Conservation (phyloP, 1,140 invertebrate species). For the Bombus pascuorum region DNA sequence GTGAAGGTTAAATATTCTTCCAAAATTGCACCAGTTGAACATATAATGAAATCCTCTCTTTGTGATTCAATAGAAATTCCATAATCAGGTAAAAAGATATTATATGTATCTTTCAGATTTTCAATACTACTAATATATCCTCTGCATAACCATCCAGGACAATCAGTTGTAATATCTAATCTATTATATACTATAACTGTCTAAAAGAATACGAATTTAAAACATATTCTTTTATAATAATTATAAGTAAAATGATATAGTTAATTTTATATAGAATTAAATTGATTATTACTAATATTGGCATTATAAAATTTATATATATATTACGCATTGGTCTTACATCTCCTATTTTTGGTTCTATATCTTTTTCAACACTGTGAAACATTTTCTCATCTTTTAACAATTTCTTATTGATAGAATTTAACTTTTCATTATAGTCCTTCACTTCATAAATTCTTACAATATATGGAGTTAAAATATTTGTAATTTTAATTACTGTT, state of each 20-base stretch:
- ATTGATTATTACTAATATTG: background rate
- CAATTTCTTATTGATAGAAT: slow-evolving; percentile 26
- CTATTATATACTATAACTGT: slow-evolving; percentile 55
- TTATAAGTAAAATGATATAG: slow-evolving; percentile 12
- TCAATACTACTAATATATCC: slow-evolving; percentile 58
- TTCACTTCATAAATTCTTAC: slow-evolving; percentile 53
- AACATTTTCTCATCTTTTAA: background rate
- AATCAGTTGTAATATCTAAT: slow-evolving; percentile 46
- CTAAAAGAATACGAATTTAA: slow-evolving; percentile 48
- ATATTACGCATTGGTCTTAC: slow-evolving; percentile 47
- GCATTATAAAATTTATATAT: background rate
- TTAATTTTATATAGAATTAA: background rate
- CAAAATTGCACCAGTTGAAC: slow-evolving; percentile 43
- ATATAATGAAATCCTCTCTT: slow-evolving; percentile 60
- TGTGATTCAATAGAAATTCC: slow-evolving; percentile 62
- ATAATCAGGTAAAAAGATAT: slow-evolving; percentile 73
- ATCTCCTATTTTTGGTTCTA: slow-evolving; percentile 56
- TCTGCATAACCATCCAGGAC: slow-evolving; percentile 69
- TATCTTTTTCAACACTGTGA: background rate
- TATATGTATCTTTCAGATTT: slow-evolving; percentile 49
- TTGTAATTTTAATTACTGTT: slow-evolving; percentile 70
- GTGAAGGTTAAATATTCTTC: slow-evolving; percentile 66
- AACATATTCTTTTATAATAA: background rate
- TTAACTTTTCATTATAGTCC: slow-evolving; percentile 23
- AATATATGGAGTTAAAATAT: slow-evolving; percentile 68